Evolutionary conservation across 2,888 invertebrate species (phyloP).

Genomic region (Protula sp.): DNA sequence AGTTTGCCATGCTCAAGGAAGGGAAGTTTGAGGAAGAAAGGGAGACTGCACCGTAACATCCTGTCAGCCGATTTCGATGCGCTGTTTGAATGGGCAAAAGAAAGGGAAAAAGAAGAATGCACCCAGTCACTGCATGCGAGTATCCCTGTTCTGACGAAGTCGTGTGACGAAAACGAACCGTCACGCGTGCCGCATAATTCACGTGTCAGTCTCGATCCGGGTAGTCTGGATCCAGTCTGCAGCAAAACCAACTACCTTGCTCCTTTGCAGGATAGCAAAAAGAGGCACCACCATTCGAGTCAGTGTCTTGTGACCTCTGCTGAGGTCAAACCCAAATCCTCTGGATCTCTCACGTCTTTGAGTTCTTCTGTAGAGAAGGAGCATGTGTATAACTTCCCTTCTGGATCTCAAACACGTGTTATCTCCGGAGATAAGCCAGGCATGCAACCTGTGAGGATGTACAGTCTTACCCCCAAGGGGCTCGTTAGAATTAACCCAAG

Average conservation of each 20-base stretch:
- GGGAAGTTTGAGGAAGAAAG: background rate
- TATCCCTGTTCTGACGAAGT: no score
- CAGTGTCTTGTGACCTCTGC: background rate
- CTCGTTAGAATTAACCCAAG: background rate
- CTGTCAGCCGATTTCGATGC: background rate
- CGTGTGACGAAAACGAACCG: no score
- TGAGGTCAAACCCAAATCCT: background rate
- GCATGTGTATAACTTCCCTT: no score
- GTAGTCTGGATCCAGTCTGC: background rate
- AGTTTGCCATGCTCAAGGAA: background rate
- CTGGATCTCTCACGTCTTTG: background rate
- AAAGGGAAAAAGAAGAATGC: background rate
- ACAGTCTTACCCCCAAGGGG: background rate
- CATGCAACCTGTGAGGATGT: background rate
- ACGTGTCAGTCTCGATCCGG: background rate
- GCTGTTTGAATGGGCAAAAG: background rate
- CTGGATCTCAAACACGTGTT: background rate
- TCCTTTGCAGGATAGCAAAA: no score
- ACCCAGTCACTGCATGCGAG: no score
- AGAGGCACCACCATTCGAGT: background rate
- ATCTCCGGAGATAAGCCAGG: no score
- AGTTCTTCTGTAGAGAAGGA: no score
- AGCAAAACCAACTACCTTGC: no score
- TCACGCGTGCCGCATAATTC: background rate
- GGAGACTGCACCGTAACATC: background rate